Conservation (phyloP, 2,888 invertebrate genomes). For the Tipula vernalis region DNA sequence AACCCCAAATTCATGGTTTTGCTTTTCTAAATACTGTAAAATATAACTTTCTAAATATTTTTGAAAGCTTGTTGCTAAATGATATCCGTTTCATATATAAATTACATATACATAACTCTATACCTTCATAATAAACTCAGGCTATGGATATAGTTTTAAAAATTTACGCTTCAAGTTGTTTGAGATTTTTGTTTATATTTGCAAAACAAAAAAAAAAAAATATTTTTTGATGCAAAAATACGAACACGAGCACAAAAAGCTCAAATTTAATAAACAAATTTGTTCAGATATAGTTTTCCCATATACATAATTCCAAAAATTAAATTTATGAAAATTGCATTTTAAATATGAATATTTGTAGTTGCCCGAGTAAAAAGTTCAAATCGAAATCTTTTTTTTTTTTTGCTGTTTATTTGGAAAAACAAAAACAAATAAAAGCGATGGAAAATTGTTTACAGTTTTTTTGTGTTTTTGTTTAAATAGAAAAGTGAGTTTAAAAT, state of each 20-base stretch:
- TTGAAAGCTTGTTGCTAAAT: too few relatives aligned
- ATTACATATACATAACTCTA: too few relatives aligned
- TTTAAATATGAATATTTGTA: not conserved
- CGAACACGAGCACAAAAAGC: not conserved
- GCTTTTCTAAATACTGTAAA: too few relatives aligned
- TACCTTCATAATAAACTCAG: too few relatives aligned
- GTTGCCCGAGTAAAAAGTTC: not conserved
- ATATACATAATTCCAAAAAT: not conserved
- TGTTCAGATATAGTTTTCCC: not conserved
- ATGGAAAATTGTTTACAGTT: not conserved
- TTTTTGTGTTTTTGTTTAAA: not conserved
- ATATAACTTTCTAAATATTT: too few relatives aligned
- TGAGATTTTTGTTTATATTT: too few relatives aligned
- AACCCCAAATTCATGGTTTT: too few relatives aligned
- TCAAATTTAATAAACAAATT: not conserved
- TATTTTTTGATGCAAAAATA: too few relatives aligned
- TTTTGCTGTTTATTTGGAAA: not conserved
- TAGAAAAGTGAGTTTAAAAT: not conserved
- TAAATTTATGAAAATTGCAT: not conserved
- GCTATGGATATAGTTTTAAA: too few relatives aligned
- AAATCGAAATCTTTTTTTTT: not conserved
- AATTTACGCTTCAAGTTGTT: too few relatives aligned
- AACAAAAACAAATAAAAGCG: not conserved
- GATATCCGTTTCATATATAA: too few relatives aligned
- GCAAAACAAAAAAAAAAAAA: too few relatives aligned